Evolutionary conservation across 2,888 invertebrate species (phyloP), one percentile per base, ranked within the genome.

Genomic region (Sarcophaga subvicina): DNA sequence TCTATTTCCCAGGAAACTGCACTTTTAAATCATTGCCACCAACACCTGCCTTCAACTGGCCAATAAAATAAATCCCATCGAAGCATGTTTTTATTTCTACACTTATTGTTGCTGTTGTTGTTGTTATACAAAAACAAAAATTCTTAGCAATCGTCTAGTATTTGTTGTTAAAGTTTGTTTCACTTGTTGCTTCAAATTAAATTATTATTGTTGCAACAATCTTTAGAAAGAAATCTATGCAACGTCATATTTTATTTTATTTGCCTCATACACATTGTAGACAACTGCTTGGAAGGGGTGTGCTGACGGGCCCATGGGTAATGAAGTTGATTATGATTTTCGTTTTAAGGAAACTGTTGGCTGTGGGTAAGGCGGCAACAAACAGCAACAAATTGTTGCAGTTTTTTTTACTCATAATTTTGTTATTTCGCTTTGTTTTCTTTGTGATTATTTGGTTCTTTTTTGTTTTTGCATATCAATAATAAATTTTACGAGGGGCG

Each of bases 111-210:
- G 6, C 6, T 37, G 6, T 37, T 6, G 6, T 37, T 25, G 4
- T 3, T 49, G 8, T 12, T 3, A 4, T 1, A 37, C n/a, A 66
- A 54, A n/a, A 25, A 20, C 14, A 81, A 69, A 71, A 69, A 75
- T 78, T 81, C 67, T 72, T 78, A 17, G 49, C 78, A 73, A 62
- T 63, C 22, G 5, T 5, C 17, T 12, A 54, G 17, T n/a, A 54
- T 49, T 62, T 60, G 25, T 60, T 60, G 76, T 22, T 27, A 49
- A 47, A 20, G n/a, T 84, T 76, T 22, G 80, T 72, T 85, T 78
- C 73, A 80, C 69, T 86, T 86, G 83, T 80, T 86, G 83, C 77
- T 70, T 73, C 71, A 69, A 14, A 83, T 72, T 73, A 83, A 80
- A 80, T 86, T 78, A 77, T 80, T 80, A 72, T 67, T 70, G 67